Conservation (phyloP, 30 jellyfish, hydroid and myxozoan species). For the Clytia hemisphaerica region DNA sequence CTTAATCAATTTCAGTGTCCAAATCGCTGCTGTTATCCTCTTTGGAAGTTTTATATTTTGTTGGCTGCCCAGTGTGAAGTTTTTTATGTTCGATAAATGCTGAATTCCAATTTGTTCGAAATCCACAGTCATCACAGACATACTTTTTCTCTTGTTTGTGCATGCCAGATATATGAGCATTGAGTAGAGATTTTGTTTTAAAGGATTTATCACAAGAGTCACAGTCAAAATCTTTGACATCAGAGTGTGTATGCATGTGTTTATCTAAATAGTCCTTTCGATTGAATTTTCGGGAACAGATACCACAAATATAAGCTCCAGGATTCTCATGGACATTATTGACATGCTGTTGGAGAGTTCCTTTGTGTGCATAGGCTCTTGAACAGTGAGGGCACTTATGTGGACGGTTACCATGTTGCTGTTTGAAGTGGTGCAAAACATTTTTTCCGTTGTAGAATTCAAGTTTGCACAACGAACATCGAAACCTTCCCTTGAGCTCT, state of each 20-base stretch:
- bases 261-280: constrained; percentile 7
- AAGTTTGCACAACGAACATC: neutral
- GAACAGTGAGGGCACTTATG: neutral
- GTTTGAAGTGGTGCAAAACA: neutral
- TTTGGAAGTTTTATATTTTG: neutral
- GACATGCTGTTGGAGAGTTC: neutral
- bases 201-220: no score
- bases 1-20: neutral
- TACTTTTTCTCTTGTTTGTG: no score
- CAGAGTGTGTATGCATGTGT: constrained; percentile 3
- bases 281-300: neutral
- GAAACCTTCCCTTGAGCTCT: constrained; percentile 24
- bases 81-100: constrained; percentile 13
- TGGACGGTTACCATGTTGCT: neutral
- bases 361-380: neutral
- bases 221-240: neutral
- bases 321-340: neutral
- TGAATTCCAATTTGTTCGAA: constrained; percentile 15
- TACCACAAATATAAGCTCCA: constrained; percentile 4
- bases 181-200: no score
- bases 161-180: no score
- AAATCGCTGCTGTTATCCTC: neutral
- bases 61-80: constrained; percentile 1
- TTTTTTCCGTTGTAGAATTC: neutral
- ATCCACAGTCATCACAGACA: no score